Percentiles rank a stretch among this genome's conserved stretches.
These are phyloP conservation scores for Tinea pellionella DNA, from an alignment of 2,888 invertebrate genomes.

Conservation along the genomic window DNA sequence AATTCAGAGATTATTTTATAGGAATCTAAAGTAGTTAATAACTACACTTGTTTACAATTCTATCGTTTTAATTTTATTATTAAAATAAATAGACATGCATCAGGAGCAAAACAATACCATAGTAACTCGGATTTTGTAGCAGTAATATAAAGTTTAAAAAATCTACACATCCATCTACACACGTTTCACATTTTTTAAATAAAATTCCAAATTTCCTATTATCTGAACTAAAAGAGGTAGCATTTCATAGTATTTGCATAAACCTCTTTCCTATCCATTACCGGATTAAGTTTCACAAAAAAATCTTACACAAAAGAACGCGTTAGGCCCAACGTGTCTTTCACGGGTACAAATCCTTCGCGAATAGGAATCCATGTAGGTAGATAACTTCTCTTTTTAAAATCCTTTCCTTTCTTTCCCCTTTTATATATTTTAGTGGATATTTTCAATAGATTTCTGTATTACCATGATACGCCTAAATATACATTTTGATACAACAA, in stretches of 20 bases:
- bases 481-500: too few relatives aligned
- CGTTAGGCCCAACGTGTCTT: slow-evolving; percentile 5
- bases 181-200: too few relatives aligned
- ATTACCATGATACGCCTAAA: too few relatives aligned
- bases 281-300: slow-evolving; percentile 9
- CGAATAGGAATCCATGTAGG: slow-evolving; percentile 2
- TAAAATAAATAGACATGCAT: too few relatives aligned
- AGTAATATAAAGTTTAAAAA: too few relatives aligned
- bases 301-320: slow-evolving; percentile 8
- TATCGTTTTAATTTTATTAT: too few relatives aligned
- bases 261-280: slow-evolving; percentile 13
- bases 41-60: too few relatives aligned
- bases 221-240: neutral
- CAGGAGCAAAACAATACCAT: too few relatives aligned
- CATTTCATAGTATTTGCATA: slow-evolving; percentile 8
- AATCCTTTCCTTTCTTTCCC: neutral
- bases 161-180: too few relatives aligned
- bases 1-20: too few relatives aligned
- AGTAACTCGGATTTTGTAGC: too few relatives aligned
- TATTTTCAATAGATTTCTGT: neutral
- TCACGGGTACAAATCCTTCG: slow-evolving; percentile 6
- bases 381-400: neutral
- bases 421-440: neutral
- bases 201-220: neutral
- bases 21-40: too few relatives aligned